Evolutionary conservation across 2,888 invertebrate species (phyloP).

Genomic region (Choreutis nemorana): DNA sequence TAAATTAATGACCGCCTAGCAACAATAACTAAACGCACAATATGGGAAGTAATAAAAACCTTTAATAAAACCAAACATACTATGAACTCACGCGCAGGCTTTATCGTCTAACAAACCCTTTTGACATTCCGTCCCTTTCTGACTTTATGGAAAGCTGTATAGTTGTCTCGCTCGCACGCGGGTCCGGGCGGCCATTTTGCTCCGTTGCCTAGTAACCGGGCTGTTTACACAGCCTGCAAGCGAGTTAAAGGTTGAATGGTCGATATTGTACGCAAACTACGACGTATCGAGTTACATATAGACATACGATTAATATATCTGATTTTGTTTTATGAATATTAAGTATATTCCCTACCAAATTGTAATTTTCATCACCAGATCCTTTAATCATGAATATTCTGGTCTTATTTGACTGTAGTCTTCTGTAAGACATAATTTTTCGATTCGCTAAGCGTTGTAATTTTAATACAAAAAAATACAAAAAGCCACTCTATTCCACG

Average conservation of each 20-base stretch:
- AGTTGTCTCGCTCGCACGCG: conserved; percentile 5
- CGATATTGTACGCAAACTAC: conserved; percentile 20
- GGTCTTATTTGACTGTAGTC: too few species aligned
- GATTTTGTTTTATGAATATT: too few species aligned
- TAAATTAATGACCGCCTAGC: not conserved
- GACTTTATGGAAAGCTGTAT: not conserved
- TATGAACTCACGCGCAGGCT: conserved; percentile 29
- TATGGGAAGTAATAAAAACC: conserved; percentile 40
- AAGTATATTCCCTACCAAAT: too few species aligned
- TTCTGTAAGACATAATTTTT: too few species aligned
- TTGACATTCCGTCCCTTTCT: conserved; percentile 4
- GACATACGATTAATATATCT: too few species aligned
- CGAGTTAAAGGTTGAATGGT: conserved; percentile 19
- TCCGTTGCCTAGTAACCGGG: conserved; percentile 21
- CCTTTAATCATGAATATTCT: too few species aligned
- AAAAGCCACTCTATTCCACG: too few species aligned
- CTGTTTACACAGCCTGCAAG: conserved; percentile 20
- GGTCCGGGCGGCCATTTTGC: conserved; percentile 11
- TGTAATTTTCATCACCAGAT: too few species aligned
- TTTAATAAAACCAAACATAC: conserved; percentile 36
- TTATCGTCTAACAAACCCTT: conserved; percentile 38
- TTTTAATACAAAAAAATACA: too few species aligned
- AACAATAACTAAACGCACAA: too few species aligned
- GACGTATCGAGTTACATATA: too few species aligned
- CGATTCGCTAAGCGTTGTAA: too few species aligned